Conservation (phyloP, 2,888 invertebrate species). For the Ligdia adustata region DNA sequence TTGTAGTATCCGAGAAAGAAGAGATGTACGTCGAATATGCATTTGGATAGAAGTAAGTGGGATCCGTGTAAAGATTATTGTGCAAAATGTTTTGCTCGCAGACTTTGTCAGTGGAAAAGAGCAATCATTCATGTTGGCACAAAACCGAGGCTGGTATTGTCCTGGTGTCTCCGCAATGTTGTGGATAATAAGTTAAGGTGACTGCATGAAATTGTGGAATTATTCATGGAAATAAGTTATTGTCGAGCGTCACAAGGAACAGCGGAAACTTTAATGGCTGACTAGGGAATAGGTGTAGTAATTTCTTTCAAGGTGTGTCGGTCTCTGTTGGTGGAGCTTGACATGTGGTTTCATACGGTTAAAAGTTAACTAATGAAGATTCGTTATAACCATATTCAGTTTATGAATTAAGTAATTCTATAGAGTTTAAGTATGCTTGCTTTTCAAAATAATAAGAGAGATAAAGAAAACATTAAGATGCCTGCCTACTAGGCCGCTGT, state of each 20-base stretch:
- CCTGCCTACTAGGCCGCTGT: too few relatives aligned
- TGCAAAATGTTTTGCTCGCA: constrained; percentile 69
- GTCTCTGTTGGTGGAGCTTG: background rate
- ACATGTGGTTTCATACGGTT: constrained; percentile 4
- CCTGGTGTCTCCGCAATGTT: constrained; percentile 52
- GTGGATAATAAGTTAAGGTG: constrained; percentile 56
- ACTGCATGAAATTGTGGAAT: constrained; percentile 60
- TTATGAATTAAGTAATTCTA: too few relatives aligned
- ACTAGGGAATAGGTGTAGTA: constrained; percentile 43
- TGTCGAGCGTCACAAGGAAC: constrained; percentile 55
- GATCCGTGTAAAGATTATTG: constrained; percentile 50
- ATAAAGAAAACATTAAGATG: too few relatives aligned
- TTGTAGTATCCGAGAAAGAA: background rate
- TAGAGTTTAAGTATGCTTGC: too few relatives aligned
- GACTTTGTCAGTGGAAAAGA: constrained; percentile 69
- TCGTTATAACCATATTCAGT: too few relatives aligned
- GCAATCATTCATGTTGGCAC: constrained; percentile 78
- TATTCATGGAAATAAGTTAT: constrained; percentile 63
- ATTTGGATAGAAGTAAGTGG: constrained; percentile 11
- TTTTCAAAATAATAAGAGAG: too few relatives aligned
- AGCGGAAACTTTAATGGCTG: constrained; percentile 57
- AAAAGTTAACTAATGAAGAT: too few relatives aligned
- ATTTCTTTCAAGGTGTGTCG: constrained; percentile 27
- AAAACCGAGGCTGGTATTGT: constrained; percentile 69
- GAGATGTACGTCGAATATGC: constrained; percentile 36